Conservation (phyloP, 2,113 vertebrate genomes). For the Seriola rivoliana region DNA sequence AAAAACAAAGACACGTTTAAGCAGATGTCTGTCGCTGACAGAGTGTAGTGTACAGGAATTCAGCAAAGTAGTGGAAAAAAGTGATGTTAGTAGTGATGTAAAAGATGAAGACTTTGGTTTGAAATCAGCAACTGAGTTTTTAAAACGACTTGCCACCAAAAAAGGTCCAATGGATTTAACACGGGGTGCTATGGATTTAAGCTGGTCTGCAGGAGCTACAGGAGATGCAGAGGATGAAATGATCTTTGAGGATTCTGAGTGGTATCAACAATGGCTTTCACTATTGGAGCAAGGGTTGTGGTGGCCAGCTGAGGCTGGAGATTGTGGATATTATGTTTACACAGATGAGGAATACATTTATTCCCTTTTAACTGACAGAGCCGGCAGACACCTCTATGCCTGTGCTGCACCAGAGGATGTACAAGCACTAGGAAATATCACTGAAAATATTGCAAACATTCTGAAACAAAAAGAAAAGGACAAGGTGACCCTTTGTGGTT, state of each 20-base stretch:
- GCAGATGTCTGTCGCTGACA: slow-evolving; percentile 75
- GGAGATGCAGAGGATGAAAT: slow-evolving; percentile 76
- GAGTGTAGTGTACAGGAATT: slow-evolving; percentile 75
- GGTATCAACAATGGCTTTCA: slow-evolving; percentile 93
- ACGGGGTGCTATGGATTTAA: slow-evolving; percentile 86
- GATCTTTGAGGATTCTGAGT: slow-evolving; percentile 85
- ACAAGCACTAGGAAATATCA: slow-evolving; percentile 82
- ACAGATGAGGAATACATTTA: slow-evolving; percentile 92
- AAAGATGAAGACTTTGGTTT: slow-evolving; percentile 76
- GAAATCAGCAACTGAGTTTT: slow-evolving; percentile 82
- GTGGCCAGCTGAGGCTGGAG: slow-evolving; percentile 93
- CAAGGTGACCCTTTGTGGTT: slow-evolving; percentile 89
- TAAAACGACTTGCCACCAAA: slow-evolving; percentile 83
- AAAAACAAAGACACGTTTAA: slow-evolving; percentile 60
- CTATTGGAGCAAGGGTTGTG: slow-evolving; percentile 92
- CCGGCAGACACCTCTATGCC: slow-evolving; percentile 91
- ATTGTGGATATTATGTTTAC: slow-evolving; percentile 95
- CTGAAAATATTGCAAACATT: slow-evolving; percentile 80
- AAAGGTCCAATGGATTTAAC: slow-evolving; percentile 92
- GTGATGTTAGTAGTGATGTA: slow-evolving; percentile 57
- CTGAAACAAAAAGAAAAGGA: slow-evolving; percentile 82
- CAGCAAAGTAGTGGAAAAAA: slow-evolving; percentile 70
- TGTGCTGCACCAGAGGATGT: slow-evolving; percentile 86
- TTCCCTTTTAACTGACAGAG: slow-evolving; percentile 92
- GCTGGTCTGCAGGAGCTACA: slow-evolving; percentile 57